Base-by-base conservation (phyloP, 2,888 invertebrate genomes). In the Patella depressa region DNA sequence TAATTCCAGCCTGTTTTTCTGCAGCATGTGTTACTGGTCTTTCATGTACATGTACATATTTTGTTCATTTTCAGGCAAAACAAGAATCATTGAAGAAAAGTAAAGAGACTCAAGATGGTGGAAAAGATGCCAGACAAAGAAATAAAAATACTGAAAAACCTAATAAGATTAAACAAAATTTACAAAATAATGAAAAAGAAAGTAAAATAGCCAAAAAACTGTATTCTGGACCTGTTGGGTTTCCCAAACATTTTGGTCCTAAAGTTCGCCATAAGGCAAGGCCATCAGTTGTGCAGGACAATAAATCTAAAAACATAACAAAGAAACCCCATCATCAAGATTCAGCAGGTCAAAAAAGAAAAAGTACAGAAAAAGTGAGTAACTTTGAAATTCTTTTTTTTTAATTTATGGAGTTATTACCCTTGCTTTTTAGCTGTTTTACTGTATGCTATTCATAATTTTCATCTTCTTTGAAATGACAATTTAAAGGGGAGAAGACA, bases 241-340 rank as follows among this genome's bases (percentile, higher is more conserved):
- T 90, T 73, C 90, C 90, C 15, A 86, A 86, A 19, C 90, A 90
- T 79, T 87, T 85, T 83, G 90, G 90, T 2, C 88, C 90, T 24
- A 90, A 90, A 81, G 81, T 89, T 9, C 82, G 90, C 17, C 90
- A 90, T 83, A 88, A 87, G 72, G 57, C 83, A 3, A 77, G 87
- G 74, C 81, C 79, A 34, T 65, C 81, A 34, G 77, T 76, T 53
- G 76, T 75, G 12, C 65, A 72, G 34, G 55, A 73, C 71, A 79
- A 78, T 45, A 45, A 45, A 45, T 45, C 45, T 45, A 45, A 45
- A 45, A 45, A 45, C 9, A 45, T 45, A 45, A 45, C 45, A 45
- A 45, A 7, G 9, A 45, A 45, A 45, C 45, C 45, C 45, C 9
- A 45, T 9, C 7, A 0, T 9, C 45, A 45, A 9, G 45, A 45